Base-by-base conservation (phyloP, 2,888 invertebrate genomes). In the Caenorhabditis plicata region DNA sequence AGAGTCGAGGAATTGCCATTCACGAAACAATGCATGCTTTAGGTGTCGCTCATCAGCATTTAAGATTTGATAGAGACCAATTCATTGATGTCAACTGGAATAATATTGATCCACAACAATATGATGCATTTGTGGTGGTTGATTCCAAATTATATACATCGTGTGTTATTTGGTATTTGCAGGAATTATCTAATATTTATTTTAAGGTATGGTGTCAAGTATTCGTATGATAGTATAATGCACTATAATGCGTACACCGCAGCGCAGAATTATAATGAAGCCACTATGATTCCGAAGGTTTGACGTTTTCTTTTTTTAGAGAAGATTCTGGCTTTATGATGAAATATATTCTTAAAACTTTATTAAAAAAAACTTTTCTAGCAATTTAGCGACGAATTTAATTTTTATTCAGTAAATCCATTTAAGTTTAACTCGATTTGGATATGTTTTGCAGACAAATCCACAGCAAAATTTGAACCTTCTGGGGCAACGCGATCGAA, bases 41-140 rank as follows among this genome's bases (percentile, higher is more conserved):
- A 0, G 78, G 78, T 25, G 67, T 71, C 0, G 73, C 75, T 43
- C 78, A 78, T 42, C 76, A 78, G 46, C 78, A 78, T 35, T 60
- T 79, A 13, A 66, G 78, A 8, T 58, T 52, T 11, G 78, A 78
- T 49, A 57, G 78, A n/a, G 78, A 78, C 52, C 61, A 61, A 17
- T 55, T 54, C 20, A 63, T 68, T 26, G 54, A 58, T 11, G 62
- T 76, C 32, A 72, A 79, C 29, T 78, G 78, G 78, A 69, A 66
- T 29, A 78, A 78, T 44, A 73, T 78, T 23, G 72, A 78, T 63
- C 78, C 78, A 5, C 77, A 77, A 39, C 69, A 78, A 45, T 77
- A 77, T 40, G 78, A 78, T 47, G 73, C 75, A 19, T 78, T 78
- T 43, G 76, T 76, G 2, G 67, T 78, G 4, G 64, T 71, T 5